Evolutionary conservation across 2,113 vertebrate species (phyloP).

Genomic region (Chamaetylas fuelleborni): DNA sequence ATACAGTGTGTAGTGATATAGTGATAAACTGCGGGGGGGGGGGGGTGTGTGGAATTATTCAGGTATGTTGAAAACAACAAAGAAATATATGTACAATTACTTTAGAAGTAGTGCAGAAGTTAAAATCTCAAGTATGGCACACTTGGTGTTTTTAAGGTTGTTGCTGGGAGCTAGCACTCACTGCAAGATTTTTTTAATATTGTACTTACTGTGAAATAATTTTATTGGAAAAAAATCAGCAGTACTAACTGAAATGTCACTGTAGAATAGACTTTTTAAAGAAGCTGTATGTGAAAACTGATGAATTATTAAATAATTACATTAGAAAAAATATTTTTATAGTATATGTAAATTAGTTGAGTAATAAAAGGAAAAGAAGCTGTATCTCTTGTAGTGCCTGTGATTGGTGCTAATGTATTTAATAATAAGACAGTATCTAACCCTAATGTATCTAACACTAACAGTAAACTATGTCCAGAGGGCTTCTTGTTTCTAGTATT

Average conservation of each 20-base stretch:
- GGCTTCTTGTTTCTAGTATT: neutral
- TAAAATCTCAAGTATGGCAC: neutral
- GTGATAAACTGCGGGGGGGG: neutral
- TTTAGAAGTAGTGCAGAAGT: neutral
- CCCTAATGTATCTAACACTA: neutral
- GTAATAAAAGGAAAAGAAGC: neutral
- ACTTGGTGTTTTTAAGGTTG: neutral
- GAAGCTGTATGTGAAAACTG: neutral
- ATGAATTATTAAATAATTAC: neutral
- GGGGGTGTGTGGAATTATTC: neutral
- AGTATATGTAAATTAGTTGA: neutral
- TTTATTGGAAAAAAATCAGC: neutral
- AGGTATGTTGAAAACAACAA: neutral
- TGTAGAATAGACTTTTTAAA: neutral
- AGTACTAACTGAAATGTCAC: neutral
- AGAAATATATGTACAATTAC: neutral
- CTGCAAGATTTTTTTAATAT: neutral
- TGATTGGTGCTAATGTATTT: fast-evolving
- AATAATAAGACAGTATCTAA: neutral
- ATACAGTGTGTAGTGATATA: neutral
- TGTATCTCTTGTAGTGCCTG: neutral
- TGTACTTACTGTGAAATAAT: neutral
- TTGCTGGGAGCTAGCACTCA: neutral
- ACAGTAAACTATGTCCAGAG: neutral
- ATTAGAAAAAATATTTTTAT: neutral